Conservation (phyloP, 2,797 vertebrate species). For the Luscinia luscinia region DNA sequence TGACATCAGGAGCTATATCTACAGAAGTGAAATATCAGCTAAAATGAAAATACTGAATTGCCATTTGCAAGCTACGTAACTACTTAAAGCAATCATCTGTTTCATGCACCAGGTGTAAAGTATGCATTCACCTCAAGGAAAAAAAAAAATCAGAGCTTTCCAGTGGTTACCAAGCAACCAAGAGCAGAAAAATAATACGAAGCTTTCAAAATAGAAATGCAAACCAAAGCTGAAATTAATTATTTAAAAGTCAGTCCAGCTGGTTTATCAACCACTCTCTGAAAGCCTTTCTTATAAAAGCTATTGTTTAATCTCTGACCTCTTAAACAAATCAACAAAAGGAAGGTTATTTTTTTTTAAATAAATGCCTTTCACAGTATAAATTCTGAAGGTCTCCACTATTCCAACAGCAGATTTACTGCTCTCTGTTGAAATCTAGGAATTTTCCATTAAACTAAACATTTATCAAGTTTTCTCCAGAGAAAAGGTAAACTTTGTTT, state of each 20-base stretch:
- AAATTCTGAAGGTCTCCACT: background rate
- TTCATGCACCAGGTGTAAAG: conserved; percentile 12
- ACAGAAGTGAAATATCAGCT: background rate
- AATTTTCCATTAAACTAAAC: background rate
- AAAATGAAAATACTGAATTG: conserved; percentile 6
- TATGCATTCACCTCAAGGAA: background rate
- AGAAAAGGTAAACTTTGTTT: background rate
- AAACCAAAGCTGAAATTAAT: conserved; percentile 60
- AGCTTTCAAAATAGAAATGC: conserved; percentile 55
- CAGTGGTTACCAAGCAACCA: conserved; percentile 60
- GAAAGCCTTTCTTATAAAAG: conserved; percentile 21
- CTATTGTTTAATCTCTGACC: conserved; percentile 26
- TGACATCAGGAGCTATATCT: background rate
- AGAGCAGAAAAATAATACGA: conserved; percentile 22
- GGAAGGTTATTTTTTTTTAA: background rate
- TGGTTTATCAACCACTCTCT: conserved; percentile 22
- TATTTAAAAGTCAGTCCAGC: conserved; percentile 55
- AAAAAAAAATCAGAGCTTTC: background rate
- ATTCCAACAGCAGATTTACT: background rate
- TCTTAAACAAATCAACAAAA: conserved; percentile 28
- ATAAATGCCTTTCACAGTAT: background rate
- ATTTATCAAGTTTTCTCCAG: background rate
- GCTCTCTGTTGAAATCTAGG: background rate
- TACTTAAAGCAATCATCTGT: background rate
- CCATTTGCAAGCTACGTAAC: background rate